Conservation (phyloP, 2,888 invertebrate genomes). For the Drosophila algonquin region DNA sequence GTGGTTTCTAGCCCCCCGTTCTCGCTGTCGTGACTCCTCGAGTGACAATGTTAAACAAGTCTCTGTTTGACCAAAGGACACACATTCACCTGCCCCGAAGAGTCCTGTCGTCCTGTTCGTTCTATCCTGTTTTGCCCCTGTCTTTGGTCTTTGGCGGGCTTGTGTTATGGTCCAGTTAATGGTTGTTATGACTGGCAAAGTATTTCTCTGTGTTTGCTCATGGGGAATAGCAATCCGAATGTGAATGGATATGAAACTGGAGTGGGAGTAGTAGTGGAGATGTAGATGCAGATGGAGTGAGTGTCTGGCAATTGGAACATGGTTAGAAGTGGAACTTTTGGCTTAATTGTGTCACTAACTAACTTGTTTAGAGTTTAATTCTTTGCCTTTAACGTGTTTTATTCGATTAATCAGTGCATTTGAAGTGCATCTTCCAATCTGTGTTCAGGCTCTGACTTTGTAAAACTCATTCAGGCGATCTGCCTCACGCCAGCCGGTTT, state of each 20-base stretch:
- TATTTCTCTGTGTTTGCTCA: constrained; percentile 36
- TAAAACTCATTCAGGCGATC: constrained; percentile 85
- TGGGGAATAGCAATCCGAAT: constrained; percentile 9
- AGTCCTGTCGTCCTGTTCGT: constrained; percentile 10
- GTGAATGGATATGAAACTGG: constrained; percentile 2
- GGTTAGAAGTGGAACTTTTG: constrained; percentile 12
- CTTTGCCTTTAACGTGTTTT: not conserved
- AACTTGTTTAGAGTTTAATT: not conserved
- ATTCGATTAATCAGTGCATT: not conserved
- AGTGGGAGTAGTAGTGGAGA: not conserved
- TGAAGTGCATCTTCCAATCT: too few relatives aligned
- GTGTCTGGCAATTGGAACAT: constrained; percentile 27
- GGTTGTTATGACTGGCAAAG: constrained; percentile 46
- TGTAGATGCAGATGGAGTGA: not conserved
- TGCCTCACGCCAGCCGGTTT: constrained; percentile 90
- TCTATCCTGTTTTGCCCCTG: constrained; percentile 2
- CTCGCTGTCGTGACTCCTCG: constrained; percentile 37
- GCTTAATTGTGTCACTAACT: constrained; percentile 30
- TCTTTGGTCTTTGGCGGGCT: constrained; percentile 27
- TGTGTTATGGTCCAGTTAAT: constrained; percentile 47
- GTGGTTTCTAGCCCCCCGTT: constrained; percentile 36
- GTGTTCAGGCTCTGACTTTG: constrained; percentile 30
- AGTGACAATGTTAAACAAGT: constrained; percentile 56
- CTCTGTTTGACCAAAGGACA: constrained; percentile 49
- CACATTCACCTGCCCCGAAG: constrained; percentile 20